Evolutionary conservation across 2,797 vertebrate genomes (phyloP), one percentile per base, ranked within the genome.

Genomic region (Amniataba percoides): DNA sequence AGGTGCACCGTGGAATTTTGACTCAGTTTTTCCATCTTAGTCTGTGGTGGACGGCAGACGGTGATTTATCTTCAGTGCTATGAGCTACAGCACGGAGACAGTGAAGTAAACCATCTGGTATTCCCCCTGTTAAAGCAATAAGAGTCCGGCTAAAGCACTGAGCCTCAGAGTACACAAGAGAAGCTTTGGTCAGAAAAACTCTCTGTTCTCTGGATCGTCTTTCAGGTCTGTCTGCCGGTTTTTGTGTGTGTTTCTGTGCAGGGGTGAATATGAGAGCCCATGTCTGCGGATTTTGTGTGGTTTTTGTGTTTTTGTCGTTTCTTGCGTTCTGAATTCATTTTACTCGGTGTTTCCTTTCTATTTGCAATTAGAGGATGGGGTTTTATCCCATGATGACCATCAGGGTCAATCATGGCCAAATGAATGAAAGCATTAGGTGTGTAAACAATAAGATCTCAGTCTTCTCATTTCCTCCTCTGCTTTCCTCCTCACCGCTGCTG

Each of bases 31-130:
- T 95, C 94, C 93, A 88, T 92, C 83, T 83, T 63, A 75, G 84
- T 89, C 83, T 89, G 90, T 74, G 85, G 86, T 78, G 78, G 83
- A 86, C 43, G 51, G 87, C 82, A 88, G 90, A 88, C 87, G 71
- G 70, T 89, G 91, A 93, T 94, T 94, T 94, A 94, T 94, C 92
- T 88, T 31, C 74, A 31, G 61, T 51, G 76, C 85, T 89, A 81
- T 71, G 87, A 74, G 86, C 85, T 90, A 77, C 88, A 87, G 86
- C 27, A 9, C 7, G 78, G 86, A 94, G 92, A 94, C 89, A 85
- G 88, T 94, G 91, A 94, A 91, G 88, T 91, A 93, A 94, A 93
- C 88, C 94, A 94, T 92, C 90, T 94, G 94, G 91, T 87, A 86
- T 93, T 89, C 91, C 57, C 77, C 85, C 92, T 91, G 89, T 80